Conservation (phyloP, 2,888 invertebrate genomes). For the Chorisops tibialis region DNA sequence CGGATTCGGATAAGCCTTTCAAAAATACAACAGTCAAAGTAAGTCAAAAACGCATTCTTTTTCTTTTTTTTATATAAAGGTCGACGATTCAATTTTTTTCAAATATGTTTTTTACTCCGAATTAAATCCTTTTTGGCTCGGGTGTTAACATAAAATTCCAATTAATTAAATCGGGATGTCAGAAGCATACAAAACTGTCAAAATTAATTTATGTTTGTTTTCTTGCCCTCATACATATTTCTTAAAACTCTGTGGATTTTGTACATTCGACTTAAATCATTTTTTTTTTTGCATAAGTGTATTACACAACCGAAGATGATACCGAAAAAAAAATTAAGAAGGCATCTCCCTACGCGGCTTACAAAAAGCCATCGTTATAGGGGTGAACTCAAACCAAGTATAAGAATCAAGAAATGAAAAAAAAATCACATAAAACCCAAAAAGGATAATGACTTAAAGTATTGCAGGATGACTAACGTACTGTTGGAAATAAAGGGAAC, state of each 20-base stretch:
- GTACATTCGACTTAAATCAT: background rate
- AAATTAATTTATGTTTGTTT: conserved; percentile 54
- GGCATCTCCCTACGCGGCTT: background rate
- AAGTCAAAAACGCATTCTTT: conserved; percentile 47
- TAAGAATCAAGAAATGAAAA: background rate
- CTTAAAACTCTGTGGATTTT: background rate
- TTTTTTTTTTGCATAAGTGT: background rate
- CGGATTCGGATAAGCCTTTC: conserved; percentile 89
- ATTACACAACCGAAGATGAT: background rate
- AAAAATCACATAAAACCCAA: conserved; percentile 1
- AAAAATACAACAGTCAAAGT: conserved; percentile 97
- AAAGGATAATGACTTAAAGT: conserved; percentile 6
- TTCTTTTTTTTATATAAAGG: background rate
- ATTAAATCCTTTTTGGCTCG: conserved; percentile 12
- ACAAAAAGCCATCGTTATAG: conserved; percentile 7
- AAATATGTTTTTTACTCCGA: conserved; percentile 5
- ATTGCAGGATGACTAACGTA: background rate
- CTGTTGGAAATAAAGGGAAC: too few relatives aligned
- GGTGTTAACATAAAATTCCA: conserved; percentile 39
- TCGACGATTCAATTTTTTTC: conserved; percentile 12
- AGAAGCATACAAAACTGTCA: conserved; percentile 44
- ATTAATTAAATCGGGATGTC: conserved; percentile 37
- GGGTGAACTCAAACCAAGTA: conserved; percentile 18
- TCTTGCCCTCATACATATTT: conserved; percentile 39
- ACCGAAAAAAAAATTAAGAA: background rate